phyloP scores from a whole-genome alignment of 2,888 invertebrate species.

The Campopleginae sp. region DNA sequence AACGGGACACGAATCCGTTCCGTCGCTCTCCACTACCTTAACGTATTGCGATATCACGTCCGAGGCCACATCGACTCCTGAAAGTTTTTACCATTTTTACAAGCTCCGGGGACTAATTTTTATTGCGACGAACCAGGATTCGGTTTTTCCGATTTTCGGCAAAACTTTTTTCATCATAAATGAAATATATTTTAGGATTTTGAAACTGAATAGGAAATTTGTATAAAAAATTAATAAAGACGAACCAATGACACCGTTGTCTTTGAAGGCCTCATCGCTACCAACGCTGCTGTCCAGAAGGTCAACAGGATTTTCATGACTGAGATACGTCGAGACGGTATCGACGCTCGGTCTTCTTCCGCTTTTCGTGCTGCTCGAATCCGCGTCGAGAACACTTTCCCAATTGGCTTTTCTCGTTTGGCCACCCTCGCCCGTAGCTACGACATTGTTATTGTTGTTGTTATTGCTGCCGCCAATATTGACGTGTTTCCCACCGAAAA shows the following conservation, averaged over 20 bases:
- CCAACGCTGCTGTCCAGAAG: constrained; percentile 89
- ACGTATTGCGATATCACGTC: constrained; percentile 90
- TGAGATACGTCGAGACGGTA: constrained; percentile 95
- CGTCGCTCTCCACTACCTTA: constrained; percentile 88
- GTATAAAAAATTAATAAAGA: background rate
- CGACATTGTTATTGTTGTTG: constrained; percentile 68
- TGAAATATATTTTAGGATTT: no score
- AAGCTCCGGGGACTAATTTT: background rate
- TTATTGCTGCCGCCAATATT: constrained; percentile 73
- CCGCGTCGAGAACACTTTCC: constrained; percentile 86
- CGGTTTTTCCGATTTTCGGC: background rate
- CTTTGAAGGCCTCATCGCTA: constrained; percentile 89
- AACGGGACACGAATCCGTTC: constrained; percentile 90
- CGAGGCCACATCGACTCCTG: constrained; percentile 86
- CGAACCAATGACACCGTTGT: constrained; percentile 85
- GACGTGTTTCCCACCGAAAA: constrained; percentile 87
- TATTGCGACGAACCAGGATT: background rate
- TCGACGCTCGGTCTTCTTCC: constrained; percentile 93
- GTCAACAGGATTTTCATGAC: constrained; percentile 92
- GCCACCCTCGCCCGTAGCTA: constrained; percentile 74
- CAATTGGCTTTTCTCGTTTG: constrained; percentile 81
- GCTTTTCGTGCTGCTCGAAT: constrained; percentile 90
- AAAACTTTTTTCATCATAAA: no score
- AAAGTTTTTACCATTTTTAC: constrained; percentile 55
- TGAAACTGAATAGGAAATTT: no score